phyloP scores from a whole-genome alignment of 2,888 invertebrate genomes.

The Cataglyphis livida region DNA sequence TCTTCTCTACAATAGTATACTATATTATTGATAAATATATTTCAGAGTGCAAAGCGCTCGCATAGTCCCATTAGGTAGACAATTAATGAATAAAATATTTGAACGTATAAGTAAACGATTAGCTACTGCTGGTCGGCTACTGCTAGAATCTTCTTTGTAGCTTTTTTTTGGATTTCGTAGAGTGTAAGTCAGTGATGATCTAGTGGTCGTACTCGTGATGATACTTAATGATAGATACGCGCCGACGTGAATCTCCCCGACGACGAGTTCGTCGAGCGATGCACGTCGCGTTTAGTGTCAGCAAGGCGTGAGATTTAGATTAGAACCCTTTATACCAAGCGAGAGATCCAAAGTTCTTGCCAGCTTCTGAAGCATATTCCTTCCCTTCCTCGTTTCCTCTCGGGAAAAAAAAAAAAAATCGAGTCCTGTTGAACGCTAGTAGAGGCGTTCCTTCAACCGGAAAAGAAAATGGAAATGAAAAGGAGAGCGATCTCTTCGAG shows the following conservation, averaged over 20 bases:
- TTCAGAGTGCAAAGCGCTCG: slow-evolving; percentile 18
- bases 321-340: slow-evolving; percentile 59
- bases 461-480: slow-evolving; percentile 5
- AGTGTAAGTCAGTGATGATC: slow-evolving; percentile 67
- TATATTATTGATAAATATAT: neutral
- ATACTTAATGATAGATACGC: slow-evolving; percentile 63
- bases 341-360: slow-evolving; percentile 69
- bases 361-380: slow-evolving; percentile 69
- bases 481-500: slow-evolving; percentile 10
- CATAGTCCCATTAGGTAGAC: slow-evolving; percentile 29
- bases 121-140: slow-evolving; percentile 62
- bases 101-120: slow-evolving; percentile 68
- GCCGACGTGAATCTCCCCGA: slow-evolving; percentile 62
- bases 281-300: slow-evolving; percentile 68
- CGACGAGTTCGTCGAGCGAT: slow-evolving; percentile 58
- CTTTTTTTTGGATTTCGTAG: slow-evolving; percentile 68
- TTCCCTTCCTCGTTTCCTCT: neutral
- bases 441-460: neutral
- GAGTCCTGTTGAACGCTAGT: neutral
- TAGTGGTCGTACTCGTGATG: slow-evolving; percentile 69
- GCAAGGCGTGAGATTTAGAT: slow-evolving; percentile 70
- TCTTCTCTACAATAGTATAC: neutral
- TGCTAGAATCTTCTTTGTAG: slow-evolving; percentile 63
- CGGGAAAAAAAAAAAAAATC: slow-evolving; percentile 1
- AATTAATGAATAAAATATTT: slow-evolving; percentile 51